Evolutionary conservation across 2,113 vertebrate species (phyloP).

Genomic region (chimpanzee (Pan troglodytes)): NHGRI_mPanTro3-v2.1_pri NC_072407.2:13429001-13429500

Average conservation of each 20-base stretch:
- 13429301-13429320: slow-evolving; percentile 68
- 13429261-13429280: slow-evolving; percentile 64
- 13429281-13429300: slow-evolving; percentile 63
- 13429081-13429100: too few species aligned
- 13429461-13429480: too few species aligned
- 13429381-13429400: slow-evolving; percentile 52
- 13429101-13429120: too few species aligned
- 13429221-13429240: slow-evolving; percentile 52
- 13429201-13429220: slow-evolving; percentile 2
- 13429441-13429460: neutral
- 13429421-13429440: slow-evolving; percentile 8
- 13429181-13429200: too few species aligned
- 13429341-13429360: slow-evolving; percentile 56
- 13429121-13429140: too few species aligned
- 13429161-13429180: too few species aligned
- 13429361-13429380: slow-evolving; percentile 47
- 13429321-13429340: slow-evolving; percentile 65
- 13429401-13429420: slow-evolving; percentile 14
- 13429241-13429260: slow-evolving; percentile 72
- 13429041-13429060: too few species aligned
- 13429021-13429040: too few species aligned
- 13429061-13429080: too few species aligned
- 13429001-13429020: too few species aligned
- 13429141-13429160: too few species aligned
- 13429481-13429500: too few species aligned